phyloP scores from a whole-genome alignment of 1,140 invertebrate genomes.

The Stenopsyche tienmushanensis region DNA sequence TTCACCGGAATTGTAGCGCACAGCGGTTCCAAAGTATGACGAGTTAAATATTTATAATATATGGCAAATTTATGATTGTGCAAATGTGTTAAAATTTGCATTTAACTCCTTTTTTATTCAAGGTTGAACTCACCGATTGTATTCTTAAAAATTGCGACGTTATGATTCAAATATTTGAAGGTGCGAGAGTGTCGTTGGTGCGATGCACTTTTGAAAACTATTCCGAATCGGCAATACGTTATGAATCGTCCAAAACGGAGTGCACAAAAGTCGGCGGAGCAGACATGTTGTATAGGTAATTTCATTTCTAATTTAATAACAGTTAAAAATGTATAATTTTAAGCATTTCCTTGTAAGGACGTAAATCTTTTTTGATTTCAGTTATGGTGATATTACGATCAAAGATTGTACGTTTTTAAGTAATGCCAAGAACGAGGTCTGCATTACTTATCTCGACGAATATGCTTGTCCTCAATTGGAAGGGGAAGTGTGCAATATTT shows the following conservation, averaged over 20 bases:
- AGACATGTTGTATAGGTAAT: conserved; percentile 25
- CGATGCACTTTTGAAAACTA: conserved; percentile 27
- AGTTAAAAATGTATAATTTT: background rate
- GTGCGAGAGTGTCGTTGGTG: conserved; percentile 13
- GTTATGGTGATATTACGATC: conserved; percentile 25
- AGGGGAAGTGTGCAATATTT: background rate
- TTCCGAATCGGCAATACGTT: conserved; percentile 29
- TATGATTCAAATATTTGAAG: conserved; percentile 28
- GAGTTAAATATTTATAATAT: background rate
- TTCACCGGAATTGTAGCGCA: conserved; percentile 37
- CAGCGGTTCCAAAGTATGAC: conserved; percentile 25
- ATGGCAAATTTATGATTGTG: background rate
- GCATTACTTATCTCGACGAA: conserved; percentile 30
- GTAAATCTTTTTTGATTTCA: conserved; percentile 13
- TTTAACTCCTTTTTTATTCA: conserved; percentile 8
- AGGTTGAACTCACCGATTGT: conserved; percentile 32
- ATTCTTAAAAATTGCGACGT: conserved; percentile 29
- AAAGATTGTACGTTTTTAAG: conserved; percentile 29
- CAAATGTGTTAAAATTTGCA: background rate
- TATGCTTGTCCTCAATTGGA: conserved; percentile 32
- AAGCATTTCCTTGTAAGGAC: background rate
- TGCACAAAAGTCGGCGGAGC: conserved; percentile 12
- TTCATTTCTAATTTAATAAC: background rate
- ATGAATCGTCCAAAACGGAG: conserved; percentile 17
- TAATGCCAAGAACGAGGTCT: conserved; percentile 22